Conservation (phyloP, 2,888 invertebrate genomes). For the Panopea generosa region DNA sequence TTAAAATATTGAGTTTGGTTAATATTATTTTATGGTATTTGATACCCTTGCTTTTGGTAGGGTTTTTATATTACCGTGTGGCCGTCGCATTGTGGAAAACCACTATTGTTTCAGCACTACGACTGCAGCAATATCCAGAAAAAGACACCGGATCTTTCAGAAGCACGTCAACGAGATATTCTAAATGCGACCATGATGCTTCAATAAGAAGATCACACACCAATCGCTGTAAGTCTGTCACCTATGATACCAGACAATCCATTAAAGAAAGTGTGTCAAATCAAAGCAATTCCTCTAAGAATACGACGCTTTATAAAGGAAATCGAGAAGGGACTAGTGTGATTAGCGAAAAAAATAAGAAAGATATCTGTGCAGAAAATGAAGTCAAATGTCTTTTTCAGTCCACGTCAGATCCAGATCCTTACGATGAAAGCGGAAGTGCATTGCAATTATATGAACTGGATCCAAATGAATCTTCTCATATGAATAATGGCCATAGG, state of each 20-base stretch:
- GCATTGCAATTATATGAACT: background rate
- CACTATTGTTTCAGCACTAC: constrained; percentile 38
- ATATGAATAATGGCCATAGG: no score
- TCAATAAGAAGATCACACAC: no score
- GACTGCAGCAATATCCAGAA: constrained; percentile 24
- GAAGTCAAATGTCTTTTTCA: background rate
- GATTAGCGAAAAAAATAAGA: background rate
- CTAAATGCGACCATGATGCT: background rate
- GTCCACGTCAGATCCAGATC: background rate
- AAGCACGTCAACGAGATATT: background rate
- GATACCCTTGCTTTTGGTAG: constrained; percentile 91
- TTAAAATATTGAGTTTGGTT: constrained; percentile 86
- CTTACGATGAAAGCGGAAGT: background rate
- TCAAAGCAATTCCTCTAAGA: background rate
- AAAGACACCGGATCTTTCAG: constrained; percentile 2
- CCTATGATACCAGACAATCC: background rate
- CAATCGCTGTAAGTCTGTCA: no score
- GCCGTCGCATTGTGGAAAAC: constrained; percentile 93
- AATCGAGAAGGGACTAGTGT: background rate
- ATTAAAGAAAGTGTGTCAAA: constrained; percentile 5
- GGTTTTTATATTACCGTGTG: constrained; percentile 92
- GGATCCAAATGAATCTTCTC: no score
- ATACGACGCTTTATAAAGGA: no score
- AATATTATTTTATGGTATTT: constrained; percentile 94
- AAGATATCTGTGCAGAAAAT: background rate